Base-by-base conservation (phyloP, 1,140 invertebrate species). In the Sesamia nonagrioides region DNA sequence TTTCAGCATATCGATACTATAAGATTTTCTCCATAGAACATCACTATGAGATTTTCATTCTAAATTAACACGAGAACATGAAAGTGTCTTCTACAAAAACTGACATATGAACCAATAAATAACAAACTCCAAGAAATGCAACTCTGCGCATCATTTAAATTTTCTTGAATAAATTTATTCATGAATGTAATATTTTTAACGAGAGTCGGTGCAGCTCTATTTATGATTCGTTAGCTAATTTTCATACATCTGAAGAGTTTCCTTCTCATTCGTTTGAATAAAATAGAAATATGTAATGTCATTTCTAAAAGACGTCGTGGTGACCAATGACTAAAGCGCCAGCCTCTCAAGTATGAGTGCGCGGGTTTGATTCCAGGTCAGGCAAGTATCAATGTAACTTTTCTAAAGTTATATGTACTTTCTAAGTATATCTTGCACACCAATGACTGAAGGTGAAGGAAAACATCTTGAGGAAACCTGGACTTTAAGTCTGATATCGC, bases 111-210 rank as follows among this genome's bases (percentile, higher is more conserved):
- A 37, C 58, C 33, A 40, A 63, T 42, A 63, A 63, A 63, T 42
- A 42, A n/a, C 37, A 40, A 40, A 63, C 17, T 42, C 33, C n/a
- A 27, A 9, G 37, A 63, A 42, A 63, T 63, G 3, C 17, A 40
- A 42, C 35, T n/a, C 11, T 63, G 2, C 33, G 33, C 15, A 9
- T 8, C 54, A 56, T 56, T 56, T 27, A 27, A 21, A 27, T 56
- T 11, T 33, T 56, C n/a, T 42, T 40, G 42, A 35, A 15, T 40
- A 37, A 37, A 37, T n/a, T 60, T 63, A 63, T 42, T 63, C 60
- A 63, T 40, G 60, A 63, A 63, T 18, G 17, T 63, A n/a, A 63
- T 63, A 63, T 63, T 63, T 42, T 63, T 8, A 63, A 63, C n/a
- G 33, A 63, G 35, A 18, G 33, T 3, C 33, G 11, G n/a, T 42